Evolutionary conservation across 23 tunicate species (phyloP).

Genomic region (Trididemnum nubilum): DNA sequence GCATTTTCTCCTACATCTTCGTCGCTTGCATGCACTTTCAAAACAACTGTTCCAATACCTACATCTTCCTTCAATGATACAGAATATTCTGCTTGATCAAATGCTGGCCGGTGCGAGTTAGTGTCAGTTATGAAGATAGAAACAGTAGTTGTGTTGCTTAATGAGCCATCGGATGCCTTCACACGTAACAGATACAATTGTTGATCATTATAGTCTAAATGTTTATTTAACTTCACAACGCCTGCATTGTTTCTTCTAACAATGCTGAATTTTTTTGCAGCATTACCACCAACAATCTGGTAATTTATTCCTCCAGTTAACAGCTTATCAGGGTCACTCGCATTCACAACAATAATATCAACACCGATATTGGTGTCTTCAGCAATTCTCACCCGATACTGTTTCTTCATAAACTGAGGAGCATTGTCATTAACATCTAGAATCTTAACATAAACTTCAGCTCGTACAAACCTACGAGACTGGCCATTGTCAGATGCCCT

Average conservation of each 20-base stretch:
- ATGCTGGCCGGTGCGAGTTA: conserved; percentile 66
- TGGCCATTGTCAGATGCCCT: conserved; percentile 70
- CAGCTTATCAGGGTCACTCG: conserved; percentile 60
- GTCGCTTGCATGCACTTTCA: conserved; percentile 81
- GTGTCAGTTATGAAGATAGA: conserved; percentile 65
- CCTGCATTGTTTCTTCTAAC: conserved; percentile 43
- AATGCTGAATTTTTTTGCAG: conserved; percentile 51
- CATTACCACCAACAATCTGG: conserved; percentile 47
- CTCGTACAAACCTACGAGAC: conserved; percentile 9
- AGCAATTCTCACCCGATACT: conserved; percentile 39
- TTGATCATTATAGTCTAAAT: conserved; percentile 57
- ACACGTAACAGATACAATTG: conserved; percentile 39
- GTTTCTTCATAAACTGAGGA: conserved; percentile 45
- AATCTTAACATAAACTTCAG: conserved; percentile 50
- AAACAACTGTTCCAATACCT: conserved; percentile 33
- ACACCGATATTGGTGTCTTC: conserved; percentile 49
- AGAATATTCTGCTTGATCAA: conserved; percentile 41
- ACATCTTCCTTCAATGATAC: conserved; percentile 40
- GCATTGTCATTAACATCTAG: conserved; percentile 82
- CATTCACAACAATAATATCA: conserved; percentile 38
- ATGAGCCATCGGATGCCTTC: conserved; percentile 59
- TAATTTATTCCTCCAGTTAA: conserved; percentile 42
- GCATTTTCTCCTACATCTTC: conserved; percentile 89
- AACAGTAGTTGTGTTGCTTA: conserved; percentile 36
- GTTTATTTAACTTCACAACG: conserved; percentile 34